These are phyloP conservation scores for Cassiopea xamachana DNA, from an alignment of 30 jellyfish, hydroid and myxozoan species.

Conservation along the genomic window DNA sequence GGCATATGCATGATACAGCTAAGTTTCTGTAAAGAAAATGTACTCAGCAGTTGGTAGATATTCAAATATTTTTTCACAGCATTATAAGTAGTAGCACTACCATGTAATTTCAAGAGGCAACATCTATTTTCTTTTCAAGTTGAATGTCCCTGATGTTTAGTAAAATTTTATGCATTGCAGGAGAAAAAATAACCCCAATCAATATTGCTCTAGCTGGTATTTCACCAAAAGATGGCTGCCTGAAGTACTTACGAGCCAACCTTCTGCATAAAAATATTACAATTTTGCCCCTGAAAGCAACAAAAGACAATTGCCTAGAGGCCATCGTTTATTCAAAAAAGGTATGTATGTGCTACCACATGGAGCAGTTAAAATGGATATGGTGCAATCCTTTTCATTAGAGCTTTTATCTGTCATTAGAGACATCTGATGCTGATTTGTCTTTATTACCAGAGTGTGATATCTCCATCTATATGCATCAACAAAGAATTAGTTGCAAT, in stretches of 20 bases:
- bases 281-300: constrained; percentile 42
- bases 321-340: constrained; percentile 45
- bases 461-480: constrained; percentile 31
- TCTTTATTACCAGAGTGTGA: constrained; percentile 17
- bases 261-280: constrained; percentile 13
- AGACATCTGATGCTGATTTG: background rate
- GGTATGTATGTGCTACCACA: constrained; percentile 17
- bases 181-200: constrained; percentile 28
- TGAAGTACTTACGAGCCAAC: constrained; percentile 17
- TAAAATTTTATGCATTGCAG: background rate
- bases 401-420: too few relatives aligned
- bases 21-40: too few relatives aligned
- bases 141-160: background rate
- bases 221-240: constrained; percentile 60
- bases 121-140: too few relatives aligned
- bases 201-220: constrained; percentile 53
- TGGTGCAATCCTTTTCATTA: too few relatives aligned
- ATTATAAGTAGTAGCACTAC: too few relatives aligned
- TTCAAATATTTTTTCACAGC: too few relatives aligned
- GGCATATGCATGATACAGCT: too few relatives aligned
- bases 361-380: too few relatives aligned
- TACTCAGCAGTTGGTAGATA: too few relatives aligned
- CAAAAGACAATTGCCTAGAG: constrained; percentile 10
- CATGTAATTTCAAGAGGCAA: too few relatives aligned
- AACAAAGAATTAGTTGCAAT: constrained; percentile 41